Evolutionary conservation across 2,888 invertebrate species (phyloP), one percentile per base, ranked within the genome.

Genomic region (Gandaritis pyraliata): DNA sequence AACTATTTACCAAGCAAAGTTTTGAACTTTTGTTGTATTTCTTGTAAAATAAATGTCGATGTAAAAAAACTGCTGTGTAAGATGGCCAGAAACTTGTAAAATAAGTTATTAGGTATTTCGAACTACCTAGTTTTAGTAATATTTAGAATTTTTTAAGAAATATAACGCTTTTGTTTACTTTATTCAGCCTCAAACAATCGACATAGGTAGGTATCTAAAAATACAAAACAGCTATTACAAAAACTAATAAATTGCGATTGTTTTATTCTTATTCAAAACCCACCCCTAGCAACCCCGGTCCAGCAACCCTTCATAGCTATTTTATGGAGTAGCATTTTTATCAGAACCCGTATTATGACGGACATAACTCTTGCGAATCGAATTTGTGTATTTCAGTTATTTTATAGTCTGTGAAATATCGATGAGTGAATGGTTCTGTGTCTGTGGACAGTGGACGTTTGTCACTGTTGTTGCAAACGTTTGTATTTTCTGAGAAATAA

Each of bases 241-340:
- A 33, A 33, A 33, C 33, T 8, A 6, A 33, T 33, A 33, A 33
- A 33, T 33, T 10, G 10, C 33, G 10, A 33, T 10, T 33, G 33
- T 33, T 33, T 33, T 33, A 8, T 33, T 33, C 33, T 33, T 10
- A 33, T 33, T 33, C 6, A n/a, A 18, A 36, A 15, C 6, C 47
- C 47, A 58, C 50, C 65, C 54, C 51, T 50, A 49, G 11, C 60
- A 70, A 63, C 65, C 59, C 58, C 61, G 48, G 60, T 58, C 67
- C 43, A 52, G 49, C 51, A 33, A 53, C 56, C 56, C 52, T 64
- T 58, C 64, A 56, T 55, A 47, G 41, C 49, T 33, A 46, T 47
- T 64, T 64, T 64, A 64, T 64, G 59, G 59, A 64, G 58, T 53
- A 59, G 56, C 64, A 64, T 64, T 64, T 64, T 64, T 64, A 65